These are phyloP conservation scores for Nephrocerus scutellatus DNA, from an alignment of 2,888 invertebrate genomes.

Conservation along the genomic window DNA sequence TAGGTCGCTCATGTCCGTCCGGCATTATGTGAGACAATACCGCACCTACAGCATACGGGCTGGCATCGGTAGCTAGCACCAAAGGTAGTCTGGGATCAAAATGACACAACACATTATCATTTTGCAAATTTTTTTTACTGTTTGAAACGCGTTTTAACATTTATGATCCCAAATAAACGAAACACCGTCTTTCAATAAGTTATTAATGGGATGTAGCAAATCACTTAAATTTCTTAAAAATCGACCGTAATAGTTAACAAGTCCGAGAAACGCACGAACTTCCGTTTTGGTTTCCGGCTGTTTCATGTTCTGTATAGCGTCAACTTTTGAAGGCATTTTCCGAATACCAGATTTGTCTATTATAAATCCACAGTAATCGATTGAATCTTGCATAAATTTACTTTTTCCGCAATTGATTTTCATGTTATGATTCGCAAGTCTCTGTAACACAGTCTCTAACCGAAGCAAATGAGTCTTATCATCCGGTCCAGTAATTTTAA, in stretches of 20 bases:
- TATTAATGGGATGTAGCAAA: conserved; percentile 27
- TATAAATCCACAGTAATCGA: conserved; percentile 29
- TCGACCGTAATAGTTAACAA: conserved; percentile 32
- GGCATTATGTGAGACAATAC: conserved; percentile 33
- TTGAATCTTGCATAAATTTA: conserved; percentile 23
- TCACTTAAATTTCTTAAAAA: conserved; percentile 30
- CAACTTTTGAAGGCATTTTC: conserved; percentile 28
- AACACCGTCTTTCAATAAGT: conserved; percentile 24
- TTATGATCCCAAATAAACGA: conserved; percentile 24
- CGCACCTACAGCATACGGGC: conserved; percentile 28
- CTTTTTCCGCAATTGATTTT: conserved; percentile 29
- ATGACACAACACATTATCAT: conserved; percentile 23
- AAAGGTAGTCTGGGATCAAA: conserved; percentile 27
- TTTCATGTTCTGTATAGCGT: conserved; percentile 26
- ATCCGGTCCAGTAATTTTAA: conserved; percentile 24
- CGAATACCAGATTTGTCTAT: conserved; percentile 28
- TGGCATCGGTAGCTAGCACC: conserved; percentile 28
- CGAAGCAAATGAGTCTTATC: conserved; percentile 23
- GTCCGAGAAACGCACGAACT: conserved; percentile 27
- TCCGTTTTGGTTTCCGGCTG: conserved; percentile 24
- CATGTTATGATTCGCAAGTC: conserved; percentile 25
- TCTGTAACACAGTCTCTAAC: conserved; percentile 22
- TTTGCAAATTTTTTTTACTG: conserved; percentile 22
- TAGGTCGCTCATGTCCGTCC: conserved; percentile 37
- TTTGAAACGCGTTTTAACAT: conserved; percentile 26